Base-by-base conservation (phyloP, 2,888 invertebrate genomes). In the Epinotia bilunana region DNA sequence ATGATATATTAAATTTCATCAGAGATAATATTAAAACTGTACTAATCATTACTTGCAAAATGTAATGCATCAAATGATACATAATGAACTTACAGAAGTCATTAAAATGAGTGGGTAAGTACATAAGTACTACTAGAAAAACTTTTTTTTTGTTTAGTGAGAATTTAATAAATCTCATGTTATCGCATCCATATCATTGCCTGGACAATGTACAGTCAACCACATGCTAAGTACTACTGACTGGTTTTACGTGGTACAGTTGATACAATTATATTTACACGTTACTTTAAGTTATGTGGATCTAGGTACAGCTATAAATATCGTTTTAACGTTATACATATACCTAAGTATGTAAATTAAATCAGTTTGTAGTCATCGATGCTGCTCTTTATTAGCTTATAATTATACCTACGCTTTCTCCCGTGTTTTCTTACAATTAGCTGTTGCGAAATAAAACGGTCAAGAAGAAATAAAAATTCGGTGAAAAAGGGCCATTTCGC, bases 151-250 rank as follows among this genome's bases (percentile, higher is more conserved):
- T 49, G 7, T 7, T 33, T 9, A 9, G 33, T 13, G 13, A 46
- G 3, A 12, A 13, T 3, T 16, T 12, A 49, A 49, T 1, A 53
- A 70, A 78, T 78, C 76, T 79, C 78, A 78, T 77, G 5, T 13
- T 0, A 79, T 77, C 73, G 77, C 77, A 74, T 77, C 73, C 77
- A 72, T 77, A 74, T 64, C 76, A 75, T 63, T 65, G 73, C 46
- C 39, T 28, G 7, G 43, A 60, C 57, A 69, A 58, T 1, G 18
- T 61, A 70, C 49, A 58, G 63, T 72, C 53, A 33, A 62, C 61
- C 55, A 55, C 43, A 68, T 65, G 23, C 46, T 28, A 28, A 28
- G 23, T 28, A 55, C 68, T 69, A 68, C 73, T 28, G 68, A 76
- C 71, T 70, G 28, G 20, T n/a, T 28, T 68, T 62, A 75, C 23